phyloP scores from a whole-genome alignment of 1,140 invertebrate species.

The Trachelipus rathkii region DNA sequence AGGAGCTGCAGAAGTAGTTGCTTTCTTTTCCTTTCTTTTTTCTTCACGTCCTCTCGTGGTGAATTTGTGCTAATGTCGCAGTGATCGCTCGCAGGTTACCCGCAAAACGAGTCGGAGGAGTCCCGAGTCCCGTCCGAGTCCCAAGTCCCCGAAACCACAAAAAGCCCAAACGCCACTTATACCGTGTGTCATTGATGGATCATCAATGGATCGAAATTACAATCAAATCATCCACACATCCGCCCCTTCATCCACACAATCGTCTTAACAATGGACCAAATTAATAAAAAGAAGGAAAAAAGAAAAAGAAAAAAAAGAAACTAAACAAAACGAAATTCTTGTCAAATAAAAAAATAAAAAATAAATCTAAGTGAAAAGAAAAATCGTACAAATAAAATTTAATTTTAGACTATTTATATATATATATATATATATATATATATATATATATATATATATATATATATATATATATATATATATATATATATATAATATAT shows the following conservation, averaged over 20 bases:
- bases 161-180: neutral
- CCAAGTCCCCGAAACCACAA: too few relatives aligned
- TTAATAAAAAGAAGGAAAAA: neutral
- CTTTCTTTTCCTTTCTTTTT: neutral
- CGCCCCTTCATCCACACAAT: slow-evolving; percentile 4
- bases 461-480: too few relatives aligned
- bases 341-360: neutral
- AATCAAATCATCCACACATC: slow-evolving; percentile 12
- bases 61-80: neutral
- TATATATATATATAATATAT: too few relatives aligned
- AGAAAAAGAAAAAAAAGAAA: neutral
- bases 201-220: neutral
- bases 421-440: too few relatives aligned
- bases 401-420: too few relatives aligned
- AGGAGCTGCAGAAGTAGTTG: neutral
- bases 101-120: neutral
- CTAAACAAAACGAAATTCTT: neutral
- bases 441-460: too few relatives aligned
- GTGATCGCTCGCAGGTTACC: too few relatives aligned
- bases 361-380: neutral
- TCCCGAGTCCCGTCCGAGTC: too few relatives aligned
- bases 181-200: neutral
- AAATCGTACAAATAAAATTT: neutral
- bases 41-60: neutral
- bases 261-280: neutral